Base-by-base conservation (phyloP, 2,797 vertebrate genomes). In the Bufotes viridis region DNA sequence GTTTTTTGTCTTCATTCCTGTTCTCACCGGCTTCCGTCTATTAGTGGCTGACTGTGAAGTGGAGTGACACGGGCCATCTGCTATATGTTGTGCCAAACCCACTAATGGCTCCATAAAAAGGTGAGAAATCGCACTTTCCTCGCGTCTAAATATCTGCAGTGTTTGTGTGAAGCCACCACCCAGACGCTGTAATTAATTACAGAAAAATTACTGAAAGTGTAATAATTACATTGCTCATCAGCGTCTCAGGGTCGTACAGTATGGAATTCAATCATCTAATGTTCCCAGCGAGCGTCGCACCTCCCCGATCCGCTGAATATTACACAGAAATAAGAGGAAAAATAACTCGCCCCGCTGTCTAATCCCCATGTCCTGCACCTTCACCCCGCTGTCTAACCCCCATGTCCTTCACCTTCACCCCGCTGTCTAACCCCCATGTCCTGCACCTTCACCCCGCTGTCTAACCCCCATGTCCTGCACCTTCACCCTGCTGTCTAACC, bases 131-230 rank as follows among this genome's bases (percentile, higher is more conserved):
- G 29, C 82, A 75, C 82, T 42, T 83, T 57, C 17, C 51, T 72
- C 72, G 1, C 26, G 53, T 69, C 72, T 85, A 29, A 70, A 34
- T 60, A 74, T n/a, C 70, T 70, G 42, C 29, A 7, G 22, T 57
- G 55, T 72, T 69, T 83, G 81, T 75, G 69, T 60, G 69, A 84
- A 74, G 34, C 82, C 72, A 70, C 72, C 61, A 75, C 58, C 55
- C 20, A 55, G 26, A 1, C 24, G 15, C 13, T 84, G 22, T 61
- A 75, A 84, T 84, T 74, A 84, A 84, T 84, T 26, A 51, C 3
- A n/a, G 72, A 11, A 51, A 18, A 75, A 75, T 75, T 51, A 75
- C 42, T 5, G 42, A 75, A 75, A 14, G 72, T 75, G 72, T 75
- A 51, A 75, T 75, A 75, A 75, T 75, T 49, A 75, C 72, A 51